Percentiles rank a stretch among this genome's conserved stretches.
Conservation (phyloP, 2,888 invertebrate genomes). For the Drepana falcataria region DNA sequence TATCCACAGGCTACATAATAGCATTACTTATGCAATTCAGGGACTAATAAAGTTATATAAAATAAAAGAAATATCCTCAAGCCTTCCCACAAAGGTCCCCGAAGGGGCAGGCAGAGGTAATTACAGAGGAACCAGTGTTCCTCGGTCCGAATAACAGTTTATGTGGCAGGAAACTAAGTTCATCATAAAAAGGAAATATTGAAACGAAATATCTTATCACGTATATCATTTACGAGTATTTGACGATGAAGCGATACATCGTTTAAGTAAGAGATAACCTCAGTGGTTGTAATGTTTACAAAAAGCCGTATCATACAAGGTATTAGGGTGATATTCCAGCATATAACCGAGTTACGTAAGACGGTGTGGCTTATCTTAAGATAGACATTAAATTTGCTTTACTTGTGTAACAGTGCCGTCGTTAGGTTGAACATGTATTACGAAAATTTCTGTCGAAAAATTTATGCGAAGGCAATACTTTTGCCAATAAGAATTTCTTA, state of each 20-base stretch:
- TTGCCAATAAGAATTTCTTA: background rate
- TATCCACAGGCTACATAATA: no score
- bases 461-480: background rate
- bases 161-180: no score
- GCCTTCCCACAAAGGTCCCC: no score
- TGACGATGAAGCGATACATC: background rate
- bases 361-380: conserved; percentile 9
- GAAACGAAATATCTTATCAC: no score
- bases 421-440: background rate
- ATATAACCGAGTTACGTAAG: conserved; percentile 5
- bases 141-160: no score
- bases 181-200: no score
- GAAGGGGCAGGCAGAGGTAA: no score
- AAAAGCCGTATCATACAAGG: background rate
- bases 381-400: conserved; percentile 6
- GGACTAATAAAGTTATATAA: no score
- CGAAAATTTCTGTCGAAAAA: conserved; percentile 4
- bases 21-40: no score
- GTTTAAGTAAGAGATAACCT: background rate
- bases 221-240: background rate
- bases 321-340: conserved; percentile 2
- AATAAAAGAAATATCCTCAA: no score
- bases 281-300: background rate
- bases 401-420: background rate
- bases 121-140: no score